Evolutionary conservation across 2,888 invertebrate species (phyloP), one percentile per base, ranked within the genome.

Genomic region (Scaeva pyrastri): DNA sequence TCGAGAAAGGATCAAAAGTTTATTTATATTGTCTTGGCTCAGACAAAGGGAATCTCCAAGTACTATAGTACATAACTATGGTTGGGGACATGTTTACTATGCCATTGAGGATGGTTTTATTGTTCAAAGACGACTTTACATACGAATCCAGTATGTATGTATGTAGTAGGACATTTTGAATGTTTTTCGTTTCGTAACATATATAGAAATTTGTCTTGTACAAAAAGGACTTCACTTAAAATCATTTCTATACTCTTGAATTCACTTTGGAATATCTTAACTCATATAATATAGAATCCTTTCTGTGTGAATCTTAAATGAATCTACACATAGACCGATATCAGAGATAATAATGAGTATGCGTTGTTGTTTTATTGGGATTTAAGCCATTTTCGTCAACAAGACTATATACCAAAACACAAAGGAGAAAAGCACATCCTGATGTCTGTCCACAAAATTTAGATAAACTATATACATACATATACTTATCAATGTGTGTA

Each of bases 61-160:
- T 71, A n/a, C n/a, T n/a, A n/a, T n/a, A n/a, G n/a, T n/a, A n/a
- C n/a, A n/a, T n/a, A n/a, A n/a, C 76, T 68, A 68, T 50, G 50
- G 31, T 31, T 45, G 39, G 68, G 64, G 68, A 56, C 31, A 60
- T 81, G 68, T 81, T 76, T 85, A 50, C 73, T 62, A 56, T 80
- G 85, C 80, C 77, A 39, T 85, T 70, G 81, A 76, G 68, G 60
- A 73, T 72, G 62, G 68, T 73, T 70, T 72, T 70, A 73, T 73
- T 76, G 81, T 73, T 52, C 19, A 39, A 52, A 31, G 31, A 68
- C 55, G 70, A 64, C 60, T 85, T 76, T 55, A 79, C 36, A 58
- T 36, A 36, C n/a, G n/a, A n/a, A n/a, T n/a, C n/a, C 8, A 31
- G 4, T 31, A 31, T 31, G 31, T 56, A 8, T 26, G n/a, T 50